Evolutionary conservation across 2,888 invertebrate genomes (phyloP).

Genomic region (Mellilla xanthometata): DNA sequence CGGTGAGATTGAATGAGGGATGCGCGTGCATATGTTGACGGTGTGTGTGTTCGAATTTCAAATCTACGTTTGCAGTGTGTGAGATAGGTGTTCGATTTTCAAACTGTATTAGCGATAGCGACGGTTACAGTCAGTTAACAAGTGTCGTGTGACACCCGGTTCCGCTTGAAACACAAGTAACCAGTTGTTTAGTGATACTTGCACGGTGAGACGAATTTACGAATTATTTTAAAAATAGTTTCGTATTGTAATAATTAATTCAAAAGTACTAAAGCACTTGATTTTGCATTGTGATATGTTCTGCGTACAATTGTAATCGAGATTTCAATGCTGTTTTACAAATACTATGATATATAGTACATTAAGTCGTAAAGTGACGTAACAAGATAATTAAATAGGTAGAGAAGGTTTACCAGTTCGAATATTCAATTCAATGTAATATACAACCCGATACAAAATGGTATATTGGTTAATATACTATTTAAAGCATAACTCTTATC

Average conservation of each 20-base stretch:
- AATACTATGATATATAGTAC: neutral
- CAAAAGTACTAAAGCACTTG: too few species aligned
- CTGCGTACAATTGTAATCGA: too few species aligned
- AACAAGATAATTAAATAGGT: neutral
- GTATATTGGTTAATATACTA: neutral
- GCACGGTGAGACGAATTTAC: slow-evolving; percentile 10
- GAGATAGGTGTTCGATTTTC: neutral
- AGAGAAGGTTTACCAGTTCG: neutral
- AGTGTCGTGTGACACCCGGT: neutral
- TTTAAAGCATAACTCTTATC: neutral
- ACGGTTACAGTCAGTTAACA: neutral
- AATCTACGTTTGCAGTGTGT: neutral
- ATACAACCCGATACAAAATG: neutral
- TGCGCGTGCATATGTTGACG: too few species aligned
- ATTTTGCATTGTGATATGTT: too few species aligned
- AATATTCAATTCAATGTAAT: neutral
- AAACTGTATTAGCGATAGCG: slow-evolving; percentile 8
- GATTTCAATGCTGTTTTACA: too few species aligned
- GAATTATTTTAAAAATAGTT: neutral
- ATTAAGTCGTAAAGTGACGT: neutral
- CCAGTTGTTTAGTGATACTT: slow-evolving; percentile 1
- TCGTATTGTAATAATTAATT: neutral
- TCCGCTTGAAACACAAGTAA: too few species aligned
- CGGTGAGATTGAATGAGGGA: neutral
- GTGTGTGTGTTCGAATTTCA: slow-evolving; percentile 2